phyloP scores from a whole-genome alignment of 2,797 vertebrate genomes.

The Gadopsis bispinosus region DNA sequence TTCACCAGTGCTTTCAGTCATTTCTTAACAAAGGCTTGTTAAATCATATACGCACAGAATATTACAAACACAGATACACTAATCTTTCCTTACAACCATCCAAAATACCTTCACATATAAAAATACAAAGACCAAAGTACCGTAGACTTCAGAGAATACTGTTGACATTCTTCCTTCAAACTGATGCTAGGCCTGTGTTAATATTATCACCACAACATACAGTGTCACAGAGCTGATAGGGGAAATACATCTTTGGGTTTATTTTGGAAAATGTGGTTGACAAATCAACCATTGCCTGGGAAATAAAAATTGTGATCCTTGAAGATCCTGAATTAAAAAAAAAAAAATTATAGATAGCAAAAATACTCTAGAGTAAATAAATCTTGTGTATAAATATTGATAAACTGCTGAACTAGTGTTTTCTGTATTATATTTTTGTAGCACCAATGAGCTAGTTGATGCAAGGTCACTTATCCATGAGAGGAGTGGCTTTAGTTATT shows the following conservation, averaged over 20 bases:
- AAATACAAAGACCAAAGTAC: conserved; percentile 61
- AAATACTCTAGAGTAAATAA: conserved; percentile 79
- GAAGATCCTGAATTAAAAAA: conserved; percentile 48
- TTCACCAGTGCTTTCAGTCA: conserved; percentile 39
- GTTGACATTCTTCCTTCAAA: conserved; percentile 22
- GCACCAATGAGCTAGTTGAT: conserved; percentile 72
- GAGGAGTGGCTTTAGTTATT: conserved; percentile 69
- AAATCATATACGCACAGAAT: conserved; percentile 51
- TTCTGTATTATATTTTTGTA: conserved; percentile 52
- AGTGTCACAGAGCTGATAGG: conserved; percentile 42
- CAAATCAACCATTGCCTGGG: conserved; percentile 11
- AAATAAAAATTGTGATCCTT: conserved; percentile 56
- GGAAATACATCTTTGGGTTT: conserved; percentile 56
- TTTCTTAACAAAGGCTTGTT: conserved; percentile 43
- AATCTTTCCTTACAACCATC: conserved; percentile 40
- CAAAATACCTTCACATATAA: conserved; percentile 53
- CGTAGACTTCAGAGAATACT: conserved; percentile 29
- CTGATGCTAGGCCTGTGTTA: conserved; percentile 16
- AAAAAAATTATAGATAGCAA: conserved; percentile 76
- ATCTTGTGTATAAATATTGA: conserved; percentile 73
- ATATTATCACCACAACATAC: conserved; percentile 34
- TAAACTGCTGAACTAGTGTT: conserved; percentile 49
- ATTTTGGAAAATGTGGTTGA: conserved; percentile 32
- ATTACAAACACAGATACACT: conserved; percentile 51
- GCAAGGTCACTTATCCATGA: conserved; percentile 80